Evolutionary conservation across 2,888 invertebrate species (phyloP), one percentile per base, ranked within the genome.

Genomic region (Spodoptera exigua): DNA sequence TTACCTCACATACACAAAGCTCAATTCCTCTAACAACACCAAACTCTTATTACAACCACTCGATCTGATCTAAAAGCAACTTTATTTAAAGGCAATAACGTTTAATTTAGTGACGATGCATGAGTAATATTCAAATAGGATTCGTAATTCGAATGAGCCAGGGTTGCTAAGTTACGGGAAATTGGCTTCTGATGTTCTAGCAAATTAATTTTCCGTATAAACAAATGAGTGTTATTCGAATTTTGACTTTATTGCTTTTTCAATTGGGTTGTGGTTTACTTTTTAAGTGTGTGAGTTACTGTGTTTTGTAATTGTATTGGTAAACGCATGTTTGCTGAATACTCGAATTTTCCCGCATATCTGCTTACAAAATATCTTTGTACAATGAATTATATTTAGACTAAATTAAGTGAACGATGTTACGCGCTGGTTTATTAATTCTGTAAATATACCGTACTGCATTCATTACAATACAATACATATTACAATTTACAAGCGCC

Each of bases 141-240:
- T 61, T 74, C 61, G 59, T 57, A 63, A 65, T 63, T 61, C 59
- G 54, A 70, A 67, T 46, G 48, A 69, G 60, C 61, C 74, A 85
- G 85, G 85, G 89, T 85, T 89, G 85, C 84, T 83, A 79, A 78
- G 86, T 78, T 79, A 85, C 82, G 72, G 74, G 74, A 80, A 83
- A 82, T 84, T 81, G 78, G 75, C 69, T 78, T 72, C 67, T 57
- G 55, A 69, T 57, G 59, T 46, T 61, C 54, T 56, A 37, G 47
- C 37, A 61, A 65, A 61, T 73, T 65, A 54, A 59, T 59, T 54
- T 53, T 60, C 27, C 18, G 41, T 55, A 32, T 73, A 40, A 35
- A 51, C 21, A 14, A 45, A 21, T 45, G 3, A 36, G 17, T 27
- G 41, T 36, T 43, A 13, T 13, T 5, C 13, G 13, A 70, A 36